Evolutionary conservation across 1,140 invertebrate species (phyloP).

Genomic region (Hyphantria cunea): DNA sequence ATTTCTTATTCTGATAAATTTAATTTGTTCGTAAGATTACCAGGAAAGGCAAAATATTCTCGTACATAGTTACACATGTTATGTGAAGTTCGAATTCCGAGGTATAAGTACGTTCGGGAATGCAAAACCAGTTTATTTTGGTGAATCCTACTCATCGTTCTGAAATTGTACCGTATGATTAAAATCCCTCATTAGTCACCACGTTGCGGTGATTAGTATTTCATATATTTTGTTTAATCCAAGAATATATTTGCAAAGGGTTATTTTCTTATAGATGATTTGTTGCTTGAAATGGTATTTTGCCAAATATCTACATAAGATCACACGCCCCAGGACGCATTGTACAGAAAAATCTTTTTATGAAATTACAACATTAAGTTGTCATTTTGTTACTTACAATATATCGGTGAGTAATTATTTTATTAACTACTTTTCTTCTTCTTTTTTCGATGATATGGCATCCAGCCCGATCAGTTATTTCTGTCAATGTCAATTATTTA

Average conservation of each 20-base stretch:
- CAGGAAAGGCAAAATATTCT: too few species aligned
- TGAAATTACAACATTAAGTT: background rate
- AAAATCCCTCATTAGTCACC: conserved; percentile 55
- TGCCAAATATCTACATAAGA: too few species aligned
- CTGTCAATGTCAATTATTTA: too few species aligned
- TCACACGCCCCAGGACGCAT: too few species aligned
- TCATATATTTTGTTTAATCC: conserved; percentile 7
- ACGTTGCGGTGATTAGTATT: conserved; percentile 17
- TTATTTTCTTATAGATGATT: too few species aligned
- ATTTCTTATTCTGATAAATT: too few species aligned
- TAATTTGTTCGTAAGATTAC: too few species aligned
- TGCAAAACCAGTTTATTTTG: conserved; percentile 64
- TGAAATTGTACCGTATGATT: conserved; percentile 37
- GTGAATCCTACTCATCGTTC: conserved; percentile 35
- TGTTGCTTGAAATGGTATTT: too few species aligned
- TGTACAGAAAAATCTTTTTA: background rate
- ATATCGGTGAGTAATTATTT: too few species aligned
- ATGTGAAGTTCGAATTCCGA: conserved; percentile 56
- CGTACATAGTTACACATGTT: background rate
- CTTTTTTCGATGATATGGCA: too few species aligned
- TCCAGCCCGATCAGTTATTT: too few species aligned
- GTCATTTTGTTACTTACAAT: background rate
- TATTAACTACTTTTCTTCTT: too few species aligned
- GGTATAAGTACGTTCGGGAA: conserved; percentile 56
- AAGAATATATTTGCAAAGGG: background rate